Evolutionary conservation across 2,797 vertebrate species (phyloP).

Genomic region (Liparis tanakae): DNA sequence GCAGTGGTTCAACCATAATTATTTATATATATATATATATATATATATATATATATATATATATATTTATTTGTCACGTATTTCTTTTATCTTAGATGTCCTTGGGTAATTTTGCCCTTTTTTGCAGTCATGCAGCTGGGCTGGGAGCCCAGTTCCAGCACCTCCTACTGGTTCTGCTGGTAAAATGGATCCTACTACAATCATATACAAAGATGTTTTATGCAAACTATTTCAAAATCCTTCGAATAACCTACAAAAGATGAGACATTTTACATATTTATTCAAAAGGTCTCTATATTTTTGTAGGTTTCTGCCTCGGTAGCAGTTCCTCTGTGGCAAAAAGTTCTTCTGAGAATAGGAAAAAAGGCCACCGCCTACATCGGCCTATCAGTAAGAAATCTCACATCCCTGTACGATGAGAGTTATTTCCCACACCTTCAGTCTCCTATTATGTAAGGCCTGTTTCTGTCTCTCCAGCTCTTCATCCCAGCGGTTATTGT

Average conservation of each 20-base stretch:
- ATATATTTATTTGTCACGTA: neutral
- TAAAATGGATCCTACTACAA: conserved; percentile 49
- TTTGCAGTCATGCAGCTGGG: conserved; percentile 80
- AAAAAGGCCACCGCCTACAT: conserved; percentile 80
- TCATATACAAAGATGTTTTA: neutral
- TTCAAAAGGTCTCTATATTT: neutral
- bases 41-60: neutral
- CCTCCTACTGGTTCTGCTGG: conserved; percentile 81
- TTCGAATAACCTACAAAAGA: neutral
- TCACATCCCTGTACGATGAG: neutral
- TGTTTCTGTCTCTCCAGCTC: conserved; percentile 69
- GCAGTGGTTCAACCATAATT: neutral
- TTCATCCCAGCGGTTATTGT: conserved; percentile 78
- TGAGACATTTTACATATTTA: neutral
- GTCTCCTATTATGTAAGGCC: neutral
- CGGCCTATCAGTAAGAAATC: conserved; percentile 78
- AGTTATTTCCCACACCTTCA: neutral
- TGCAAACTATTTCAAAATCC: neutral
- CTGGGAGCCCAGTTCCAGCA: conserved; percentile 79
- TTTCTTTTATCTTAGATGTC: conserved; percentile 72
- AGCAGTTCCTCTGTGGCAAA: conserved; percentile 83
- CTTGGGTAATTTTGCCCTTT: conserved; percentile 84
- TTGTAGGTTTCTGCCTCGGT: conserved; percentile 75
- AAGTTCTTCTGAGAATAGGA: conserved; percentile 78
- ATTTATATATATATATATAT: neutral